Conservation (phyloP, 2,888 invertebrate species). For the Leptothorax acervorum region DNA sequence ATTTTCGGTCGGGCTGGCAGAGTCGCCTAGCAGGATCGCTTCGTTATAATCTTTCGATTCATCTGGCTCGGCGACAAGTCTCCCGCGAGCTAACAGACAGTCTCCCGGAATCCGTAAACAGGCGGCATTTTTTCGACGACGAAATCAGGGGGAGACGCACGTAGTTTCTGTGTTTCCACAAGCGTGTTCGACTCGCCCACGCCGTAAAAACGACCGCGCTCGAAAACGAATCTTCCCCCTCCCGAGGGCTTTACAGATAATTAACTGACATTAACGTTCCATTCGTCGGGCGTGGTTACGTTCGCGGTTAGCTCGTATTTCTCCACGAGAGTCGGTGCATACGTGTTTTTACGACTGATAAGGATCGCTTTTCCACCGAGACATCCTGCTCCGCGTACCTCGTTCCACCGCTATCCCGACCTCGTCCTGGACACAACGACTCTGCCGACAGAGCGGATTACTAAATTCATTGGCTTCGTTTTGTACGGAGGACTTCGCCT, state of each 20-base stretch:
- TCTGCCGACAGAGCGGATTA: slow-evolving; percentile 48
- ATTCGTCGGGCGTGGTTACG: slow-evolving; percentile 71
- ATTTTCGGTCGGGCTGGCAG: slow-evolving; percentile 14
- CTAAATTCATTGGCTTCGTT: slow-evolving; percentile 54
- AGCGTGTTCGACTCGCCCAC: slow-evolving; percentile 69
- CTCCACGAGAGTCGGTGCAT: slow-evolving; percentile 57
- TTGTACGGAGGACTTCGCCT: slow-evolving; percentile 42
- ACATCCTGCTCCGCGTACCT: slow-evolving; percentile 5
- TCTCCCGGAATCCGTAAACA: slow-evolving; percentile 46
- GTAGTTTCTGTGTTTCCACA: slow-evolving; percentile 57
- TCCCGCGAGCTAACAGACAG: background rate
- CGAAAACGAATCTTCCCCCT: slow-evolving; percentile 68
- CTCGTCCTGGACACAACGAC: slow-evolving; percentile 39
- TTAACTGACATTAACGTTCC: slow-evolving; percentile 81
- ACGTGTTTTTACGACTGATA: slow-evolving; percentile 62
- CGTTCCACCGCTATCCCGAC: background rate
- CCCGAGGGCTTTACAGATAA: slow-evolving; percentile 76
- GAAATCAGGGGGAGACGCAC: slow-evolving; percentile 56
- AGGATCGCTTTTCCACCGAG: slow-evolving; percentile 64
- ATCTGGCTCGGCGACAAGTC: slow-evolving; percentile 23
- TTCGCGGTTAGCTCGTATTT: slow-evolving; percentile 73
- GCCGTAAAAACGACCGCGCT: slow-evolving; percentile 59
- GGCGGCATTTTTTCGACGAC: slow-evolving; percentile 39
- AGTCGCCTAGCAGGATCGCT: background rate
- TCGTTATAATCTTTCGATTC: slow-evolving; percentile 41